Base-by-base conservation (phyloP, 2,888 invertebrate species). In the Chaetogeoica ovagalla region DNA sequence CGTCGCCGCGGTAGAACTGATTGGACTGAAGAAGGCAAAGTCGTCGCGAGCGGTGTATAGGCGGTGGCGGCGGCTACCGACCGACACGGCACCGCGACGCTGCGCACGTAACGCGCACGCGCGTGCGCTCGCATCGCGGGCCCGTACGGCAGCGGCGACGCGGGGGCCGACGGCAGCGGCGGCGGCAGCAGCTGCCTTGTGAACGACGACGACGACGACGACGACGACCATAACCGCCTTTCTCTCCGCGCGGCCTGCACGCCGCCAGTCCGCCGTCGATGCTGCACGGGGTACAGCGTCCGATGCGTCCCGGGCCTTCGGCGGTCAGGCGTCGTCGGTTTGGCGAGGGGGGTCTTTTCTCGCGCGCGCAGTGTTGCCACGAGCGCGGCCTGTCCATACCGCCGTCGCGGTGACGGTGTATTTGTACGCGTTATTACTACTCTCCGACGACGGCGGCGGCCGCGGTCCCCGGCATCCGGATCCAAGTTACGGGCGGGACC, bases 381-480 rank as follows among this genome's bases (percentile, higher is more conserved):
- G 73, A 21, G 48, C 63, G 63, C 62, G 66, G 75, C 37, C 60
- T 48, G 48, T 21, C 52, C 48, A 4, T 30, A 30, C 30, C 2
- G 76, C 11, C 68, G 76, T 9, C 43, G 7, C 21, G n/a, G n/a
- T n/a, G n/a, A n/a, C n/a, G n/a, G n/a, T n/a, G 65, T 17, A 37
- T 63, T 63, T 37, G 52, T 71, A 72, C 8, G 15, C n/a, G 9
- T 60, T 72, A 72, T 62, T 62, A 52, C 73, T 62, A 73, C 30
- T 63, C 73, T 73, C 48, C 30, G 30, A n/a, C n/a, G n/a, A n/a
- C n/a, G n/a, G n/a, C n/a, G n/a, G n/a, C n/a, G n/a, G n/a, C n/a
- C n/a, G n/a, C n/a, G n/a, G n/a, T n/a, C n/a, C 74, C 66, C 66
- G 68, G 75, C 75, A 68, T 76, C 76, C 66, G 76, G 76, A 76